Percentiles rank a stretch among this genome's conserved stretches.
These are phyloP conservation scores for Enoplosus armatus DNA, from an alignment of 2,797 vertebrate species.

Conservation along the genomic window DNA sequence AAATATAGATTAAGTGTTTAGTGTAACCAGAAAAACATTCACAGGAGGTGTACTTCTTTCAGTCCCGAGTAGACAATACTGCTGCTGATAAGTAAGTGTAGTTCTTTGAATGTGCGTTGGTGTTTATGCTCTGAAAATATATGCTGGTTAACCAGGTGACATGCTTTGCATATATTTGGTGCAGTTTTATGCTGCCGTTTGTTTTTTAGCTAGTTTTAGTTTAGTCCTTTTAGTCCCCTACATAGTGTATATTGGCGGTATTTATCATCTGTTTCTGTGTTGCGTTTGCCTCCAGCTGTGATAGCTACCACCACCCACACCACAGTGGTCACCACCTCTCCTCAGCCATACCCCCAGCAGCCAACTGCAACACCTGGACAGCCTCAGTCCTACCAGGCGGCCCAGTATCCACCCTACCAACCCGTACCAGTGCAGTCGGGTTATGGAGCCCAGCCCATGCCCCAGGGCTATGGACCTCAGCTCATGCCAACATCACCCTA, in stretches of 20 bases:
- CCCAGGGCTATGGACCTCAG: constrained; percentile 66
- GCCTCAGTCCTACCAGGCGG: constrained; percentile 68
- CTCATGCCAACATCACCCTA: constrained; percentile 64
- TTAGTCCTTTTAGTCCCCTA: background rate
- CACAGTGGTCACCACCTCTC: constrained; percentile 73
- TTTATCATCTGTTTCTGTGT: constrained; percentile 29
- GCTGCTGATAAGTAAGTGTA: too few relatives aligned
- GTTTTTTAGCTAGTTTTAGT: background rate
- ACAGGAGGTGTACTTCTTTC: background rate
- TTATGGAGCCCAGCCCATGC: constrained; percentile 55
- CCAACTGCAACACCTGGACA: constrained; percentile 23
- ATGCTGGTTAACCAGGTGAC: background rate
- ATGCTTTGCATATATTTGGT: background rate
- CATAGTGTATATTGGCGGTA: background rate
- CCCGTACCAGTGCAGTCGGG: constrained; percentile 75
- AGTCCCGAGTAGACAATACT: background rate
- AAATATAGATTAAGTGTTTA: background rate
- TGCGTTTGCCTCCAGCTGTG: constrained; percentile 72
- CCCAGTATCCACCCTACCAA: constrained; percentile 79
- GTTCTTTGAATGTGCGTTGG: too few relatives aligned
- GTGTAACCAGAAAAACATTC: too few relatives aligned
- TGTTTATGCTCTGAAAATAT: background rate
- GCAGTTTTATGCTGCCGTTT: background rate
- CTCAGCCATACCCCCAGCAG: constrained; percentile 80
- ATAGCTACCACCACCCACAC: constrained; percentile 79